Base-by-base conservation (phyloP, 2,888 invertebrate species). In the Plebejus melissa region DNA sequence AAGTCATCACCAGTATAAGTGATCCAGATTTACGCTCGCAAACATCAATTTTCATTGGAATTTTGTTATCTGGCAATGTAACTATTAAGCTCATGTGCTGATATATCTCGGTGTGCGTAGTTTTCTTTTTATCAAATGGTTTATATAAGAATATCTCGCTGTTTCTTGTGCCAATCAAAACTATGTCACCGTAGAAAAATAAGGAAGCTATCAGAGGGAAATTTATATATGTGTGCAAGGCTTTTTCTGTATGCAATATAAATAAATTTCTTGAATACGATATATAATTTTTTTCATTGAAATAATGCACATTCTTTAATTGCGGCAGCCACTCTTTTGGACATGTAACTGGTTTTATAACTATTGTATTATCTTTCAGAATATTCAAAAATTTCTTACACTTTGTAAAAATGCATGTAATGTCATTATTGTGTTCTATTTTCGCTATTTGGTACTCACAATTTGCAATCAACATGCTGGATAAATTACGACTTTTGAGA, bases 221-320 rank as follows among this genome's bases (percentile, higher is more conserved):
- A 69, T 92, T 91, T 75, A 91, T 80, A 79, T 91, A 92, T 72
- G 90, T 80, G 81, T 89, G 90, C 58, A 83, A 81, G 57, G 87
- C 86, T 69, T 84, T 82, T 36, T 90, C 87, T 0, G 89, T 90
- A 81, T 90, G 88, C 54, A 92, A 87, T 82, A 88, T 87, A 54
- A 92, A 90, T 74, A 92, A 77, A 79, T 88, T 87, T 38, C 89
- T 80, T 0, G 92, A 92, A 77, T 90, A 91, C 77, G 88, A 90
- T 2, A 92, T 85, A 79, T 86, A 91, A 75, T 91, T 91, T 65
- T 79, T 85, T 50, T 88, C 84, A 71, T 91, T 87, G 2, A 91
- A 82, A 0, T 85, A 85, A 78, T 80, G 79, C 6, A 91, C 82
- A 76, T 89, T 83, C 78, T 87, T 88, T 0, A 91, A 87, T 58